Evolutionary conservation across 1,140 invertebrate species (phyloP).

Genomic region (Drosophila ananassae): DNA sequence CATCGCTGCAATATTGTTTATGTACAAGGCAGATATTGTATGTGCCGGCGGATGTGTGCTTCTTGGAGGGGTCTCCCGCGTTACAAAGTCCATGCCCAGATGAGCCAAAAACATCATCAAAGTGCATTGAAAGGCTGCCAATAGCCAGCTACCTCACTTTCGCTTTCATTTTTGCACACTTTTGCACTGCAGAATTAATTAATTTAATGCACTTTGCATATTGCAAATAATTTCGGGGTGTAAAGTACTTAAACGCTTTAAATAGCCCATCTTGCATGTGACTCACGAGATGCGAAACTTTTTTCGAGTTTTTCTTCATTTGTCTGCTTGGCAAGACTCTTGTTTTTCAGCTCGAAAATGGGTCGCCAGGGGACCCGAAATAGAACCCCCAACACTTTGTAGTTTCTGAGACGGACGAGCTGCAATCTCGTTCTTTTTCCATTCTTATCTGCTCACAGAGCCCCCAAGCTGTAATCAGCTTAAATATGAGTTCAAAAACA

Average conservation of each 20-base stretch:
- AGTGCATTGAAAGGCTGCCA: constrained; percentile 37
- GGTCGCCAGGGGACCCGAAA: constrained; percentile 55
- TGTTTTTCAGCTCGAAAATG: constrained; percentile 48
- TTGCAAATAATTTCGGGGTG: constrained; percentile 46
- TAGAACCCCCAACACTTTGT: constrained; percentile 45
- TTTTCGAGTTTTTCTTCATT: constrained; percentile 7
- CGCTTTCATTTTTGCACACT: constrained; percentile 34
- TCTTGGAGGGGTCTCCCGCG: constrained; percentile 59
- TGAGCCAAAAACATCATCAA: constrained; percentile 14
- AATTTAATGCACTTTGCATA: constrained; percentile 65
- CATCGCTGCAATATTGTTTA: constrained; percentile 45
- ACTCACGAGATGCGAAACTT: constrained; percentile 53
- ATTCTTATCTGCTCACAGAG: constrained; percentile 5
- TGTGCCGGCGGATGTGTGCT: constrained; percentile 9
- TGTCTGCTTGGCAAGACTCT: constrained; percentile 43
- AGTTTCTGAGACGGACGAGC: constrained; percentile 5
- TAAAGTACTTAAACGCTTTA: constrained; percentile 40
- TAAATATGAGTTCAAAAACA: constrained; percentile 45
- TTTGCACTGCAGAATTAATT: constrained; percentile 53
- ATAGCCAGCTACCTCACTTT: constrained; percentile 28
- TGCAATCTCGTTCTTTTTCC: constrained; percentile 37
- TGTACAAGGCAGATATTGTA: neutral
- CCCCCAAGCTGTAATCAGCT: constrained; percentile 49
- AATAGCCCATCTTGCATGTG: constrained; percentile 60
- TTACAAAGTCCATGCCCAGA: constrained; percentile 51